Evolutionary conservation across 2,888 invertebrate species (phyloP), one percentile per base, ranked within the genome.

Genomic region (Lithophane ornitopus): DNA sequence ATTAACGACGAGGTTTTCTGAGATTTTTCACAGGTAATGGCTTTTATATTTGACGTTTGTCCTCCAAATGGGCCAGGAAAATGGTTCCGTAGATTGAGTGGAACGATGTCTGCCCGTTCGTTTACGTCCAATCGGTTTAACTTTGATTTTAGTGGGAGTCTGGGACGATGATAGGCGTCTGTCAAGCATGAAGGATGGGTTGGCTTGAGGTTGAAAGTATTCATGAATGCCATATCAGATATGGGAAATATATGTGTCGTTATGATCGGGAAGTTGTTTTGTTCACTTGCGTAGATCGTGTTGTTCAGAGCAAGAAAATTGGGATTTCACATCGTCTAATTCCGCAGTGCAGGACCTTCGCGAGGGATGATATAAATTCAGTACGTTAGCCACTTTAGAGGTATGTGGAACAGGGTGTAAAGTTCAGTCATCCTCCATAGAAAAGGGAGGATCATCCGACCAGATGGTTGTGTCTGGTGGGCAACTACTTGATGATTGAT

Each of bases 1-100:
- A 90, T 91, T 91, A 85, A 81, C 76, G 87, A 80, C 84, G 72
- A 74, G 74, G 70, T 79, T 82, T 80, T 63, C 56, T 12, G 74
- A 76, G 72, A 81, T 72, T 87, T 79, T 80, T 83, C 83, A 16
- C 88, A 88, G 85, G 87, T 86, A 89, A 87, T 85, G 80, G 85
- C 86, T 89, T 89, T 87, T 89, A 86, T 85, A 85, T 90, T 76
- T 82, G 82, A 85, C 81, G 49, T 83, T 80, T 85, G 86, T 83
- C 82, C 90, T 80, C 79, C 49, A 79, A 86, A 84, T 80, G 76
- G 76, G 52, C 44, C 71, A 52, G 62, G 75, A 81, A 84, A 84
- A 82, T 65, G 88, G 72, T 79, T 73, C 76, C 34, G 76, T 59
- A 79, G 72, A 71, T 78, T 72, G 81, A 85, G 81, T 79, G 74